Evolutionary conservation across 2,888 invertebrate species (phyloP).

Genomic region (Elmis aenea): DNA sequence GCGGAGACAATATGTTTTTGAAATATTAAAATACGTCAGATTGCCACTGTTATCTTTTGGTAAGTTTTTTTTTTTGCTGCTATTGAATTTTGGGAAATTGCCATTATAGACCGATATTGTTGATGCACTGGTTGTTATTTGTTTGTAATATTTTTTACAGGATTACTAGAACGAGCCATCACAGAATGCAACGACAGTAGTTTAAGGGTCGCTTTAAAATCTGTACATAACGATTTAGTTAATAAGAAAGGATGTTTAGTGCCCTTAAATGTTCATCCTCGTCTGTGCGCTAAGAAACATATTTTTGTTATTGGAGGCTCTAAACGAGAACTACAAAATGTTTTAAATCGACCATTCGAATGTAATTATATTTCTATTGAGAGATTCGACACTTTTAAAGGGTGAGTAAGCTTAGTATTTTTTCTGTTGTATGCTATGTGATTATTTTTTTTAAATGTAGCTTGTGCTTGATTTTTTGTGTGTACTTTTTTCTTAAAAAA

Average conservation of each 20-base stretch:
- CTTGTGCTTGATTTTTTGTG: too few species aligned
- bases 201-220: constrained; percentile 69
- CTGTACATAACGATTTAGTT: constrained; percentile 71
- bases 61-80: constrained; percentile 17
- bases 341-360: constrained; percentile 67
- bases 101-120: too few species aligned
- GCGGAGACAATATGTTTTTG: constrained; percentile 78
- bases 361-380: constrained; percentile 69
- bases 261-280: constrained; percentile 69
- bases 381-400: constrained; percentile 73
- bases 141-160: constrained; percentile 38
- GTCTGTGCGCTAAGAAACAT: constrained; percentile 80
- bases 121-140: too few species aligned
- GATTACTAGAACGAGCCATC: constrained; percentile 71
- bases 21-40: constrained; percentile 75
- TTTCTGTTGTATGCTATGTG: background rate
- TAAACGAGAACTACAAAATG: constrained; percentile 67
- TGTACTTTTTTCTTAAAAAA: too few species aligned
- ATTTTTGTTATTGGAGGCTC: constrained; percentile 87
- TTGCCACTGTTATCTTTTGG: constrained; percentile 74
- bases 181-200: constrained; percentile 76
- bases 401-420: constrained; percentile 49
- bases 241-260: constrained; percentile 73
- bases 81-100: background rate
- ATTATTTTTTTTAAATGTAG: too few species aligned